These are phyloP conservation scores for Papilio aristodemus DNA, from an alignment of 1,140 invertebrate genomes.

Conservation along the genomic window DNA sequence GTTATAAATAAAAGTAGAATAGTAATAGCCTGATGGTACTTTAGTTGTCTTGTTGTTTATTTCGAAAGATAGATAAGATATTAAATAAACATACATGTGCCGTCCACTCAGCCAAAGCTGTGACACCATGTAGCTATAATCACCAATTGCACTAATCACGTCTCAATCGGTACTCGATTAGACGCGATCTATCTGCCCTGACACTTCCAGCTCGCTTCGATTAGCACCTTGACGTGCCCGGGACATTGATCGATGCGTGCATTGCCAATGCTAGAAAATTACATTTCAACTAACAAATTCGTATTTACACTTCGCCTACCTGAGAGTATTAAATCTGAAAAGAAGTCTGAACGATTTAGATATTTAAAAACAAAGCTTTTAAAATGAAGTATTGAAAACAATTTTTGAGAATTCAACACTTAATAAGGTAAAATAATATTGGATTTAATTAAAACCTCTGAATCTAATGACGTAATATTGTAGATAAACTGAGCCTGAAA, in stretches of 20 bases:
- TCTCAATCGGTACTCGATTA: constrained; percentile 59
- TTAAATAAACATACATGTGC: background rate
- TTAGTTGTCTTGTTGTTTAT: too few relatives aligned
- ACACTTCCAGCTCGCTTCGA: constrained; percentile 53
- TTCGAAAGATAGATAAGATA: background rate
- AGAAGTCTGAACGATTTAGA: too few relatives aligned
- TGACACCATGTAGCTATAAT: constrained; percentile 30
- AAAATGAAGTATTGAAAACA: too few relatives aligned
- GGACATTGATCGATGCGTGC: constrained; percentile 66
- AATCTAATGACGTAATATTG: too few relatives aligned
- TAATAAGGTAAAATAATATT: too few relatives aligned
- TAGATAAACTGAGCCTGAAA: too few relatives aligned
- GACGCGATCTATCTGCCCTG: constrained; percentile 55
- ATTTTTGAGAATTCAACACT: too few relatives aligned
- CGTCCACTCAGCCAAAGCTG: background rate
- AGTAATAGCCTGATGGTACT: too few relatives aligned
- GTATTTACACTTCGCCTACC: background rate
- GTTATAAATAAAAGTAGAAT: too few relatives aligned
- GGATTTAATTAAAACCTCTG: too few relatives aligned
- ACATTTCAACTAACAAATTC: background rate
- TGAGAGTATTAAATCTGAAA: too few relatives aligned
- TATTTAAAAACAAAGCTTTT: too few relatives aligned
- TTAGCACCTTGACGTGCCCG: constrained; percentile 49
- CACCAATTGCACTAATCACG: constrained; percentile 52
- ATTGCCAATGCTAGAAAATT: constrained; percentile 40